Evolutionary conservation across 2,888 invertebrate species (phyloP).

Genomic region (Himalopsyche kuldschensis): DNA sequence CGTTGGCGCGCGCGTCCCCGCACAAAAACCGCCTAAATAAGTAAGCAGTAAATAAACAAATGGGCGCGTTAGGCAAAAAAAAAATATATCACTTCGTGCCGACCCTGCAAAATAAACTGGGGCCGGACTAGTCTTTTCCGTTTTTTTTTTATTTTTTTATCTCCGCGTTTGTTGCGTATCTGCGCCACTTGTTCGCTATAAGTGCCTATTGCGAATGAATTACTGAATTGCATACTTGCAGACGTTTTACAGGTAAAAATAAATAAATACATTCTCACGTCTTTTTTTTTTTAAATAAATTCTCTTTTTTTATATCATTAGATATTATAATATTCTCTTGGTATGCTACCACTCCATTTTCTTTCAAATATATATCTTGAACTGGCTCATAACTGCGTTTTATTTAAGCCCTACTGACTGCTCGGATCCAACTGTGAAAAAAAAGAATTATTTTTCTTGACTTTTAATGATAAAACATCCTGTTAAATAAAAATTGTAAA

Average conservation of each 20-base stretch:
- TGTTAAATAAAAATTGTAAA: too few relatives aligned
- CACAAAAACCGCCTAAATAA: conserved; percentile 27
- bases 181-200: not conserved
- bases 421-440: too few relatives aligned
- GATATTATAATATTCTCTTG: too few relatives aligned
- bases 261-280: not conserved
- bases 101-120: conserved; percentile 31
- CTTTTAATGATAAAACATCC: too few relatives aligned
- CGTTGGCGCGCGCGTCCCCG: not conserved
- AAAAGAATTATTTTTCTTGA: too few relatives aligned
- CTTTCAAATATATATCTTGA: too few relatives aligned
- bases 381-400: too few relatives aligned
- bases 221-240: not conserved
- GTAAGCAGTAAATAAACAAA: conserved; percentile 34
- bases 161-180: not conserved
- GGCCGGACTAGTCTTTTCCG: conserved; percentile 3
- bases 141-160: not conserved
- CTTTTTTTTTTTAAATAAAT: not conserved
- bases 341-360: too few relatives aligned
- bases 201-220: not conserved
- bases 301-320: not conserved
- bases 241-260: not conserved
- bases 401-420: too few relatives aligned
- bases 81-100: conserved; percentile 32
- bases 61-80: conserved; percentile 32